These are phyloP conservation scores for Atlantisia rogersi DNA, from an alignment of 2,113 vertebrate genomes.

Conservation along the genomic window DNA sequence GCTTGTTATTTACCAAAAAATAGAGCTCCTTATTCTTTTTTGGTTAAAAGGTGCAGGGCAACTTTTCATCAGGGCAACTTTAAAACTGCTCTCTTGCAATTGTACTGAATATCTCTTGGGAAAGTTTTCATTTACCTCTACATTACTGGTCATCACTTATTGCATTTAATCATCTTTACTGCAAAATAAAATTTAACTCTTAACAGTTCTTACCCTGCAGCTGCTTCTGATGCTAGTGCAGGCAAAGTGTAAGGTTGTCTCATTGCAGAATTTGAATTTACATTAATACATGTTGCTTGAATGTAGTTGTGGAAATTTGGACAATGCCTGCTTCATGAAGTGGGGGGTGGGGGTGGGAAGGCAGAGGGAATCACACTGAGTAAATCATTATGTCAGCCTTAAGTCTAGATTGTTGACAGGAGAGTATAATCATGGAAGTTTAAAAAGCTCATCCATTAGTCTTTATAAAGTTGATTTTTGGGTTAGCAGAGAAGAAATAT, in stretches of 20 bases:
- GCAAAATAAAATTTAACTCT: neutral
- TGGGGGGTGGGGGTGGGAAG: neutral
- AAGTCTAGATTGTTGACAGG: neutral
- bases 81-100: neutral
- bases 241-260: neutral
- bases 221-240: neutral
- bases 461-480: neutral
- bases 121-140: neutral
- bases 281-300: neutral
- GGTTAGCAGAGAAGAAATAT: neutral
- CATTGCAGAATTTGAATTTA: neutral
- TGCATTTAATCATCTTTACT: neutral
- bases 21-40: neutral
- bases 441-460: neutral
- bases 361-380: neutral
- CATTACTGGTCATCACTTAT: slow-evolving; percentile 10
- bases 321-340: neutral
- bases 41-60: neutral
- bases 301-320: neutral
- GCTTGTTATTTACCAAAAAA: neutral
- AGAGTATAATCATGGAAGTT: neutral
- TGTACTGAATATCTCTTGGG: neutral
- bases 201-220: neutral
- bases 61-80: neutral
- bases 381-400: neutral